A percentile compares a stretch with the other conserved stretches of the same genome.
Evolutionary conservation across 2,797 vertebrate genomes (phyloP).

Genomic region (Allochrocebus solatus): DNA sequence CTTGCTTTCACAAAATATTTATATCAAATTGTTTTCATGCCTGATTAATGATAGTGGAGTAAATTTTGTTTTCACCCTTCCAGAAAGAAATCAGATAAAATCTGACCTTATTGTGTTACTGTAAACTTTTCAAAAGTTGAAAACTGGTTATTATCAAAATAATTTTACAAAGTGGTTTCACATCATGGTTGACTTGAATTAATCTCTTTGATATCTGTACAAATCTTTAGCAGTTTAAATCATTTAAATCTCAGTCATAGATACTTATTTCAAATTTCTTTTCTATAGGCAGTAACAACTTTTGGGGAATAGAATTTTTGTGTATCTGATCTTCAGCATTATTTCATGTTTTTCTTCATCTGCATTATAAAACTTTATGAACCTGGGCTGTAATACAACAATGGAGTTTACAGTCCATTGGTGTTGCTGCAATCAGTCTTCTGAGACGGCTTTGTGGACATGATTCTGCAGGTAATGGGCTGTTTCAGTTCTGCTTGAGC

Average conservation of each 20-base stretch:
- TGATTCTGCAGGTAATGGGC: constrained; percentile 75
- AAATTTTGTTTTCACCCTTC: background rate
- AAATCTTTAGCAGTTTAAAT: background rate
- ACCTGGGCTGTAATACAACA: constrained; percentile 65
- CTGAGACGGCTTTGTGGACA: constrained; percentile 52
- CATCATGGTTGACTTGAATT: background rate
- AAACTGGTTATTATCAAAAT: background rate
- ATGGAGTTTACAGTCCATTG: constrained; percentile 63
- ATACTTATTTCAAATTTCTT: constrained; percentile 1
- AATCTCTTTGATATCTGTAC: background rate
- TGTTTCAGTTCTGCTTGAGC: constrained; percentile 77
- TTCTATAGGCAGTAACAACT: background rate
- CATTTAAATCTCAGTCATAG: constrained; percentile 52
- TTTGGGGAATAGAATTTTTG: constrained; percentile 21
- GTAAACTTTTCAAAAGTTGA: background rate
- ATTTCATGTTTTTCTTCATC: constrained; percentile 73
- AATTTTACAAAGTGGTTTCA: background rate
- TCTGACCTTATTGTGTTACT: background rate
- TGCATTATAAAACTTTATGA: constrained; percentile 79
- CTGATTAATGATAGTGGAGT: background rate
- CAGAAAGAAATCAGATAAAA: background rate
- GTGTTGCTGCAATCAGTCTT: constrained; percentile 61
- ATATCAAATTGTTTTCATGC: background rate
- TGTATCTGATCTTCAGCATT: constrained; percentile 28
- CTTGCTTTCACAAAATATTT: background rate